Evolutionary conservation across 1,140 invertebrate genomes (phyloP).

Genomic region (Aphelinus atriplicis): DNA sequence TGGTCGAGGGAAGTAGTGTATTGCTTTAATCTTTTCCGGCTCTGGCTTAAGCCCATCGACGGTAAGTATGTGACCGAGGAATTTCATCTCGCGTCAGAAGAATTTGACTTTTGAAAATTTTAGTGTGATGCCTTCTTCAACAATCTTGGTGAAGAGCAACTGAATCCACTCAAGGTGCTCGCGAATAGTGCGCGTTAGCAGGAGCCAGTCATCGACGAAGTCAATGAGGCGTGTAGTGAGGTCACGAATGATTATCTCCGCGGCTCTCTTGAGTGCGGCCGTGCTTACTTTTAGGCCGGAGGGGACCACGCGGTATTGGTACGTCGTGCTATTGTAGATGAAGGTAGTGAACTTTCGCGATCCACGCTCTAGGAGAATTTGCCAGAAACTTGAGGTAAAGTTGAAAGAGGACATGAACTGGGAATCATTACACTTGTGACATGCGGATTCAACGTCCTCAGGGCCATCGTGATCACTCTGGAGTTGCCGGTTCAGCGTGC

Average conservation of each 20-base stretch:
- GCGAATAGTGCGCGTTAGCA: too few relatives aligned
- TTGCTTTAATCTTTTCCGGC: slow-evolving; percentile 17
- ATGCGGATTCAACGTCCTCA: neutral
- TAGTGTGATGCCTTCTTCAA: slow-evolving; percentile 1
- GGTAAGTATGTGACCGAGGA: slow-evolving; percentile 21
- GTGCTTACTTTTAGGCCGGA: slow-evolving; percentile 25
- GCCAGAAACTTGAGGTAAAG: neutral
- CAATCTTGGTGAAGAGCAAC: neutral
- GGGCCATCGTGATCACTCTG: neutral
- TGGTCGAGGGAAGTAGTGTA: slow-evolving; percentile 22
- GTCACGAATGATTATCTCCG: neutral
- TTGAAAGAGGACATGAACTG: neutral
- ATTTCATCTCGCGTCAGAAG: slow-evolving; percentile 19
- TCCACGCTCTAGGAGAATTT: neutral
- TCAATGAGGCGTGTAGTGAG: neutral
- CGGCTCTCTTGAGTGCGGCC: slow-evolving; percentile 3
- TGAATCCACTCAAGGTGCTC: too few relatives aligned
- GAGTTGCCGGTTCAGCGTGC: neutral
- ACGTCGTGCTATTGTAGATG: neutral
- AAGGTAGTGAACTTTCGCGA: neutral
- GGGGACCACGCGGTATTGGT: slow-evolving; percentile 16
- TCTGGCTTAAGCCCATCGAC: slow-evolving; percentile 18
- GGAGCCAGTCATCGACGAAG: slow-evolving; percentile 9
- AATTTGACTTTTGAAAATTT: slow-evolving; percentile 33
- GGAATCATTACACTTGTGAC: neutral